Evolutionary conservation across 2,797 vertebrate genomes (phyloP), one percentile per base, ranked within the genome.

Genomic region (Cirrhinus molitorella): DNA sequence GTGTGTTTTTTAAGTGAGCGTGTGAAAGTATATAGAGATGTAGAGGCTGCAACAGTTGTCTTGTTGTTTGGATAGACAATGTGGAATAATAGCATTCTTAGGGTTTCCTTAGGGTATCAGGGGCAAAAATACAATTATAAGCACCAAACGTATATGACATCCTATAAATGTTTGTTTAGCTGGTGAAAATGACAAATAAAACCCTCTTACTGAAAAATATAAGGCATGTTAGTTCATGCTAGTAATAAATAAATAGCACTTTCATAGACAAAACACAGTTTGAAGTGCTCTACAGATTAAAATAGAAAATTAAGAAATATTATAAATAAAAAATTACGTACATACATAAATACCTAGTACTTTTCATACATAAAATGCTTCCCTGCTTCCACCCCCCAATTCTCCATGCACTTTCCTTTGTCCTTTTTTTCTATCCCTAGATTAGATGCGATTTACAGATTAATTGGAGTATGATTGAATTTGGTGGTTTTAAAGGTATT

Each of bases 361-460:
- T 65, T 65, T 65, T 34, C 8, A 65, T 65, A 34, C 8, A 65
- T 34, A 65, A 34, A 17, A 19, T 34, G 8, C 17, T 55, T 11
- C 0, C 21, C 59, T 8, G 12, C 63, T 53, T 5, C 34, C n/a
- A n/a, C 28, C 14, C 19, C 45, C 5, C 23, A 25, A 11, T 57
- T 28, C 34, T 25, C 55, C 53, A n/a, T 55, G 21, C 53, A 55
- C 19, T 55, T 55, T 55, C 11, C n/a, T 2, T 66, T 37, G n/a
- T 45, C 49, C n/a, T 40, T 21, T 4, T 53, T 79, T 7, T 40
- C n/a, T 65, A 85, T 77, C 5, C 53, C 80, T 2, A 68, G 16
- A 31, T 68, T n/a, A 70, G 13, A 45, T 70, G 12, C 9, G 8
- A 10, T n/a, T 47, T 17, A 25, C 14, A 17, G 14, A 21, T 19